phyloP scores from a whole-genome alignment of 23 tunicate genomes.

The Phallusia fumigata region DNA sequence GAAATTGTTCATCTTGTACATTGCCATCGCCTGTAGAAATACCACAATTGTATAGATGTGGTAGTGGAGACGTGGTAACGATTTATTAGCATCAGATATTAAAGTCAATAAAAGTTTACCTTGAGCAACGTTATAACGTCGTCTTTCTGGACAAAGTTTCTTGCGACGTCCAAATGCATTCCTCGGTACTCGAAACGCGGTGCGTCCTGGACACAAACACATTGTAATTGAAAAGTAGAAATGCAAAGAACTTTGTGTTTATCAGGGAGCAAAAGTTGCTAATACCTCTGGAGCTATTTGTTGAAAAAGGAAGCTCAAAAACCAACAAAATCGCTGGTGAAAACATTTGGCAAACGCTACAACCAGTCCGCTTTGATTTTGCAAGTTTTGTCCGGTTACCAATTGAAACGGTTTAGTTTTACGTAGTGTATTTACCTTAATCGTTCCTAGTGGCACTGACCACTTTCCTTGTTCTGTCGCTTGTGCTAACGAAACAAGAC shows the following conservation, averaged over 20 bases:
- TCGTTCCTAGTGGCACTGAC: not conserved
- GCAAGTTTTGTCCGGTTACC: not conserved
- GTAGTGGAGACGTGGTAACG: too few relatives aligned
- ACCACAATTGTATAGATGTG: too few relatives aligned
- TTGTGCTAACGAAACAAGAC: constrained; percentile 40
- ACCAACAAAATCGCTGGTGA: too few relatives aligned
- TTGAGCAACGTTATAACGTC: constrained; percentile 54
- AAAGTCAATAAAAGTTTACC: constrained; percentile 30
- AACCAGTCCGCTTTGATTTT: too few relatives aligned
- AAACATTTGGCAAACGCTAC: too few relatives aligned
- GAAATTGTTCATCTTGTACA: constrained; percentile 78
- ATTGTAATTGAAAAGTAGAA: too few relatives aligned
- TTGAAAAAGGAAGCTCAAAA: too few relatives aligned
- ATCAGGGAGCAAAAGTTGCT: too few relatives aligned
- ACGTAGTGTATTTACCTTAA: not conserved
- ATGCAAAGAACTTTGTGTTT: too few relatives aligned
- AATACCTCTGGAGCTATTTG: too few relatives aligned
- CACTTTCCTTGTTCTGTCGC: not conserved
- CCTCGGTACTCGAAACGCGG: constrained; percentile 79
- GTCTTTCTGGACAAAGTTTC: constrained; percentile 65
- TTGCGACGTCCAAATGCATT: constrained; percentile 76
- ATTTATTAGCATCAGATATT: too few relatives aligned
- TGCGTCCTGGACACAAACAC: constrained; percentile 55
- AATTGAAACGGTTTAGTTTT: not conserved
- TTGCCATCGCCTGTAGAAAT: constrained; percentile 60